Conservation (phyloP, 2,113 vertebrate species). For the Myrmophylax atrothorax region DNA sequence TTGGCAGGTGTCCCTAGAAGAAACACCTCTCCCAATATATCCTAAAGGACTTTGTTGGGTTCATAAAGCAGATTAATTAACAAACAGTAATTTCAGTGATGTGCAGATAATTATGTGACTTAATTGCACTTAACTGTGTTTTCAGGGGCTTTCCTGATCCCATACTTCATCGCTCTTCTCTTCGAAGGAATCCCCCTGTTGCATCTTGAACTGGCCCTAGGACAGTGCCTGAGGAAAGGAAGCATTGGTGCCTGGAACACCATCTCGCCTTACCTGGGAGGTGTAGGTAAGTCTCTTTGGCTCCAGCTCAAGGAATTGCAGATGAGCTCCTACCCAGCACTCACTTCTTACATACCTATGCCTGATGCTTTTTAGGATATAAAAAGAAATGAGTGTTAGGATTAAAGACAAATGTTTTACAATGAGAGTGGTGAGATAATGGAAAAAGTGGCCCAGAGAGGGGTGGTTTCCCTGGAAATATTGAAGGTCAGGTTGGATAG, state of each 20-base stretch:
- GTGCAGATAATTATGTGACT: background rate
- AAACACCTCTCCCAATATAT: background rate
- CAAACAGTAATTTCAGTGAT: background rate
- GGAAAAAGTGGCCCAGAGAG: background rate
- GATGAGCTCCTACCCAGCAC: background rate
- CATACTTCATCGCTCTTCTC: conserved; percentile 85
- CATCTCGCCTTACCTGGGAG: conserved; percentile 85
- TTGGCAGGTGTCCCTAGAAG: background rate
- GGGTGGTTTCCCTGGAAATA: background rate
- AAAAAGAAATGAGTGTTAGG: background rate
- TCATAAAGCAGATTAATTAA: background rate
- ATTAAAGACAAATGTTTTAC: background rate
- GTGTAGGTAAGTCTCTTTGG: conserved; percentile 75
- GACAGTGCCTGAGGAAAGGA: conserved; percentile 84
- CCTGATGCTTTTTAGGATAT: background rate
- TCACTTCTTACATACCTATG: background rate
- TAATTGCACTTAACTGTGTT: background rate
- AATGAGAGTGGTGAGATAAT: background rate
- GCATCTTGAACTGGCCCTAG: conserved; percentile 87
- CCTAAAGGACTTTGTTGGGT: background rate
- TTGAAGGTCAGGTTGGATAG: background rate
- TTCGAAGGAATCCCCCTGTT: conserved; percentile 89
- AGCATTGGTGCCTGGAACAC: conserved; percentile 85
- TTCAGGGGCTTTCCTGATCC: conserved; percentile 91
- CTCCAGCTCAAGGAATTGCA: background rate